phyloP scores from a whole-genome alignment of 2,888 invertebrate genomes.

The Chloroclysta siterata region DNA sequence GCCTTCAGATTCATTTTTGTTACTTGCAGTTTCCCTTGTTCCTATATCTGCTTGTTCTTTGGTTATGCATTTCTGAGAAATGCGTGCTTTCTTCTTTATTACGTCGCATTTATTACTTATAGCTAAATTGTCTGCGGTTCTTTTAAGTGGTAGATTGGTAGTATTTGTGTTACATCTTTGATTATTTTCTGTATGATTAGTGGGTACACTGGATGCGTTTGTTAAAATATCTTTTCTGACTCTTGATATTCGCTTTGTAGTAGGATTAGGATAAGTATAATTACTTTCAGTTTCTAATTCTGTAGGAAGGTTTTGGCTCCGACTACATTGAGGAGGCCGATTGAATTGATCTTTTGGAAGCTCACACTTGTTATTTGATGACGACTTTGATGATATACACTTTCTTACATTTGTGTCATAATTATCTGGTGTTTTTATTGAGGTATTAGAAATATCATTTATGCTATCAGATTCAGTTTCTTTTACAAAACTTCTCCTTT shows the following conservation, averaged over 20 bases:
- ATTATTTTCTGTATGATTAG: conserved; percentile 6
- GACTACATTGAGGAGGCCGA: conserved; percentile 1
- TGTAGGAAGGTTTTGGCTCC: background rate
- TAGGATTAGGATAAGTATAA: conserved; percentile 15
- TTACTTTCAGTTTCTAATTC: conserved; percentile 5
- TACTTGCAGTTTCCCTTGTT: background rate
- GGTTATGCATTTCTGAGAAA: background rate
- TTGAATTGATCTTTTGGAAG: background rate
- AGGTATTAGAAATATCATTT: background rate
- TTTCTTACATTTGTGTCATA: background rate
- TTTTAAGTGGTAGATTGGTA: conserved; percentile 5
- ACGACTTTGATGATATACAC: conserved; percentile 7
- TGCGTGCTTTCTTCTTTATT: background rate
- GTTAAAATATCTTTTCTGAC: conserved; percentile 13
- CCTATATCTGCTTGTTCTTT: background rate
- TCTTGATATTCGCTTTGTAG: conserved; percentile 19
- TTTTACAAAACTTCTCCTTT: background rate
- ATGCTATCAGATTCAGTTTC: background rate
- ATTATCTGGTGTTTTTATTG: background rate
- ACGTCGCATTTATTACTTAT: background rate
- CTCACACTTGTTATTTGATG: background rate
- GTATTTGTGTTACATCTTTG: background rate
- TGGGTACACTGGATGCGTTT: background rate
- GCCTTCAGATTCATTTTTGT: background rate
- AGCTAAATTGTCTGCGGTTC: conserved; percentile 1